These are phyloP conservation scores for Ptyas mucosa DNA, from an alignment of 2,113 vertebrate genomes.

Conservation along the genomic window DNA sequence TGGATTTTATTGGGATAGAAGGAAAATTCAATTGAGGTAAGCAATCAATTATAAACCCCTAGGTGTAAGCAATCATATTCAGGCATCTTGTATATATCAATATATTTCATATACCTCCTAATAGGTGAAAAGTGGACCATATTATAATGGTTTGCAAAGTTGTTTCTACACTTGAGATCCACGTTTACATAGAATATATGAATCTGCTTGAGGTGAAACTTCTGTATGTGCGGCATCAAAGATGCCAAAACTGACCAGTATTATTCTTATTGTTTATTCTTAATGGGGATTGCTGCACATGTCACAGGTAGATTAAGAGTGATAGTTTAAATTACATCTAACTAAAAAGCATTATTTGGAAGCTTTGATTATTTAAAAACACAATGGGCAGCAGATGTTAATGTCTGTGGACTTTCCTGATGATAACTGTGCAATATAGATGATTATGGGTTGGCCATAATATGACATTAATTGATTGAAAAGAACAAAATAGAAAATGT, in stretches of 20 bases:
- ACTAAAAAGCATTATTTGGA: background rate
- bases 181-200: background rate
- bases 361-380: background rate
- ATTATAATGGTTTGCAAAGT: background rate
- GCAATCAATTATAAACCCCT: background rate
- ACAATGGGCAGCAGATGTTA: background rate
- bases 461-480: background rate
- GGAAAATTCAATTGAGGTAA: background rate
- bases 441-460: background rate
- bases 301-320: background rate
- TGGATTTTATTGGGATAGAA: background rate
- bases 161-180: background rate
- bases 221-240: background rate
- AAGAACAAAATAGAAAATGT: background rate
- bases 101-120: background rate
- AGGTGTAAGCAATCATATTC: background rate
- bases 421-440: background rate
- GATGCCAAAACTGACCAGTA: background rate
- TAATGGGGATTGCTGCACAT: background rate
- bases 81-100: background rate
- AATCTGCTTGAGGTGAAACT: background rate
- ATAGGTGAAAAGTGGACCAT: background rate
- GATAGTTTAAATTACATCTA: background rate
- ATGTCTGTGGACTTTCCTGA: background rate
- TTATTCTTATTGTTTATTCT: background rate